These are phyloP conservation scores for Antedon bifida DNA, from an alignment of 35 echinoderm and acorn worm genomes.

Conservation along the genomic window DNA sequence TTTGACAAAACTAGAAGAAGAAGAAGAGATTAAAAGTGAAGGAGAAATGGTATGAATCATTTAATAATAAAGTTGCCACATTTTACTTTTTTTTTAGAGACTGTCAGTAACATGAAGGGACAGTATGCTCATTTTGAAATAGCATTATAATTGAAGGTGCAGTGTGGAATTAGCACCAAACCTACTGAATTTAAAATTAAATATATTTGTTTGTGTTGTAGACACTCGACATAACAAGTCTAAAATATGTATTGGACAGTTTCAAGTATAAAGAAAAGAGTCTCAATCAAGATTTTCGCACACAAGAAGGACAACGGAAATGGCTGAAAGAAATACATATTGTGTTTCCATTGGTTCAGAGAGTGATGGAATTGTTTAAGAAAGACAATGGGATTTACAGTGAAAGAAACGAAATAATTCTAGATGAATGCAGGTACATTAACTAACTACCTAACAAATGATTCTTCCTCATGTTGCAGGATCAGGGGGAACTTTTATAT, in stretches of 20 bases:
- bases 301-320: background rate
- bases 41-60: background rate
- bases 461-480: too few species aligned
- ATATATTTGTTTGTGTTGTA: background rate
- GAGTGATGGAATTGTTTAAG: background rate
- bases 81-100: too few species aligned
- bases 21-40: background rate
- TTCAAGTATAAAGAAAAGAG: background rate
- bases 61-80: too few species aligned
- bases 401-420: background rate
- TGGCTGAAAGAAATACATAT: background rate
- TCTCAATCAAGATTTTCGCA: background rate
- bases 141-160: too few species aligned
- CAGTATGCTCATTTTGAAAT: too few species aligned
- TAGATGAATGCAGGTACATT: background rate
- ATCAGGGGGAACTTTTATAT: too few species aligned
- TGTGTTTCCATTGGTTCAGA: background rate
- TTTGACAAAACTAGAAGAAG: background rate
- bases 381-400: background rate
- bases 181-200: too few species aligned
- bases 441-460: too few species aligned
- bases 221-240: background rate
- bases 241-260: background rate
- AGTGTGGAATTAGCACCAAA: too few species aligned
- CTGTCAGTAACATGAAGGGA: too few species aligned